Evolutionary conservation across 2,888 invertebrate genomes (phyloP).

Genomic region (Mimachlamys varia): DNA sequence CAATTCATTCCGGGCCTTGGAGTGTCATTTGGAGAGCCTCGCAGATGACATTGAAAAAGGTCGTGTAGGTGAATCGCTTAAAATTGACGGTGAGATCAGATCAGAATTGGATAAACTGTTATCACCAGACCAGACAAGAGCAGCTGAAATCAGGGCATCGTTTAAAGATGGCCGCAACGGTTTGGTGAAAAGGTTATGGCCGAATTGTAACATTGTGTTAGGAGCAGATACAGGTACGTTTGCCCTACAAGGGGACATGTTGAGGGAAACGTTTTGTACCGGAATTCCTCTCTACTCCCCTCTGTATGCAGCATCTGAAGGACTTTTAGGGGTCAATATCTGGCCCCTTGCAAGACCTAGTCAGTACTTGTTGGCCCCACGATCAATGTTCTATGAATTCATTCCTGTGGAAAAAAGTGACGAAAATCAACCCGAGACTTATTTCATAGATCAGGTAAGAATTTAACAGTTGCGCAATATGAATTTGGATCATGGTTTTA

Average conservation of each 20-base stretch:
- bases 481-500: no score
- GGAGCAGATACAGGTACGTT: slow-evolving; percentile 76
- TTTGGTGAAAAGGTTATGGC: slow-evolving; percentile 75
- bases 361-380: slow-evolving; percentile 74
- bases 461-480: not conserved
- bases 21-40: slow-evolving; percentile 67
- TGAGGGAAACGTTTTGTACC: slow-evolving; percentile 67
- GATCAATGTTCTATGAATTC: slow-evolving; percentile 79
- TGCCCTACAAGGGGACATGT: slow-evolving; percentile 71
- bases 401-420: slow-evolving; percentile 73
- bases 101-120: slow-evolving; percentile 67
- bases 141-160: slow-evolving; percentile 71
- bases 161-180: slow-evolving; percentile 69
- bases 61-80: slow-evolving; percentile 64
- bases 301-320: slow-evolving; percentile 80
- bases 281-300: slow-evolving; percentile 77
- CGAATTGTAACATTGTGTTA: slow-evolving; percentile 68
- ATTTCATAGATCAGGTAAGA: slow-evolving; percentile 75
- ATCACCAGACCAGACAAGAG: slow-evolving; percentile 72
- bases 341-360: slow-evolving; percentile 71
- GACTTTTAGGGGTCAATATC: slow-evolving; percentile 73
- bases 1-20: slow-evolving; percentile 72
- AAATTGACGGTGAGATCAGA: slow-evolving; percentile 67
- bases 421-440: slow-evolving; percentile 74
- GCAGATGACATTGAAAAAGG: slow-evolving; percentile 75